A percentile compares a stretch with the other conserved stretches of the same genome.
Evolutionary conservation across 1,140 invertebrate genomes (phyloP).

Genomic region (Amyelois transitella): DNA sequence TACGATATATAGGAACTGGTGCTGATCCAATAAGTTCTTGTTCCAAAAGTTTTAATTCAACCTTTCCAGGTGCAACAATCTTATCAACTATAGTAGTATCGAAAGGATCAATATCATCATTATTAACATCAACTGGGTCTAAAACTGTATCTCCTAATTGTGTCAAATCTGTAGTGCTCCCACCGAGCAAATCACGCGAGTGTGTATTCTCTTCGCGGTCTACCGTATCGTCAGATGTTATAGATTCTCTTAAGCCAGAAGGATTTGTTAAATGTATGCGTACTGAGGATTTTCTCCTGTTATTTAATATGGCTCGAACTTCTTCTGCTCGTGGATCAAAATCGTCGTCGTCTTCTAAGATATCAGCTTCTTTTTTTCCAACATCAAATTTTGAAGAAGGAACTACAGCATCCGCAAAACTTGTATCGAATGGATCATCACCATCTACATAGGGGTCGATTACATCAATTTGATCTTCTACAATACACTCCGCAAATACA

Average conservation of each 20-base stretch:
- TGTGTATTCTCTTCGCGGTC: constrained; percentile 44
- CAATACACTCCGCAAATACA: constrained; percentile 84
- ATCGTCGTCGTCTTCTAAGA: constrained; percentile 78
- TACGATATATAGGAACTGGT: constrained; percentile 60
- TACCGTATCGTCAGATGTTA: constrained; percentile 65
- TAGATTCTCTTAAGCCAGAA: constrained; percentile 68
- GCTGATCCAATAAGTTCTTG: constrained; percentile 79
- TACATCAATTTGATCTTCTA: constrained; percentile 71
- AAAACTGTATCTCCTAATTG: constrained; percentile 81
- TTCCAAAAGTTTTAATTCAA: constrained; percentile 86
- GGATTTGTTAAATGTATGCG: constrained; percentile 76
- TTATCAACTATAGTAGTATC: constrained; percentile 86
- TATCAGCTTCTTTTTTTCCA: constrained; percentile 75
- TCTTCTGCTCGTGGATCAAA: constrained; percentile 81
- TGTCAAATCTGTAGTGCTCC: constrained; percentile 85
- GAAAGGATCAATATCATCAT: constrained; percentile 86
- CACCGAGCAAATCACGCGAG: constrained; percentile 80
- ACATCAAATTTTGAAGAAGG: constrained; percentile 63
- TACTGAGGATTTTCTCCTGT: constrained; percentile 73
- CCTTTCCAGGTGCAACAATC: constrained; percentile 81
- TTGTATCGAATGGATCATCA: constrained; percentile 89
- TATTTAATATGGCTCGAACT: constrained; percentile 59
- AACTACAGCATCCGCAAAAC: constrained; percentile 85
- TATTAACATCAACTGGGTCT: constrained; percentile 75
- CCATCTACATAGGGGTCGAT: constrained; percentile 55